A percentile compares a stretch with the other conserved stretches of the same genome.
Conservation (phyloP, 2,797 vertebrate species). For the Simalia tracyae region DNA sequence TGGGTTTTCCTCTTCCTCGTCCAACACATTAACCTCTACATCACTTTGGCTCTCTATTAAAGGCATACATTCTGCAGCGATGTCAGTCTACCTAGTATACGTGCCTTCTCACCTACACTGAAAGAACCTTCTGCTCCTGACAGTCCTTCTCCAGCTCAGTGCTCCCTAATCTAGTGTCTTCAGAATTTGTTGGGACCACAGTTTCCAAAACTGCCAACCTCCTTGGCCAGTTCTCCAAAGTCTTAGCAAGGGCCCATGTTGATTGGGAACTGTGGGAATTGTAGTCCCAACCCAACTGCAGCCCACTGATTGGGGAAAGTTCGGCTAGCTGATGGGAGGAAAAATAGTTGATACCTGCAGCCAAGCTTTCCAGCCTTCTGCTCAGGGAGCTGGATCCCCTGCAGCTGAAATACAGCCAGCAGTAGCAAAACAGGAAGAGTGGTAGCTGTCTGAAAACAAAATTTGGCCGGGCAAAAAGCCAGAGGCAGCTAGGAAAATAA, state of each 20-base stretch:
- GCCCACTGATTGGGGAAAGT: neutral
- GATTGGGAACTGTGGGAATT: neutral
- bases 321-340: neutral
- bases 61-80: neutral
- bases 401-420: neutral
- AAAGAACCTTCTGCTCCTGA: neutral
- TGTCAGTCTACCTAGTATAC: neutral
- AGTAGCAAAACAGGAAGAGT: neutral
- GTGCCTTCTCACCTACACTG: neutral
- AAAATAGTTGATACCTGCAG: neutral
- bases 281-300: neutral
- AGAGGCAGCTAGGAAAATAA: neutral
- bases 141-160: neutral
- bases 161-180: neutral
- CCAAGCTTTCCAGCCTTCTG: neutral
- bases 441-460: neutral
- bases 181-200: neutral
- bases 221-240: neutral
- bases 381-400: neutral
- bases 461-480: neutral
- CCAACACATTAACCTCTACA: neutral
- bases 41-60: neutral
- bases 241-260: neutral
- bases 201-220: neutral
- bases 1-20: neutral